phyloP scores from a whole-genome alignment of 2,113 vertebrate genomes.

The Aptenodytes forsteri region DNA sequence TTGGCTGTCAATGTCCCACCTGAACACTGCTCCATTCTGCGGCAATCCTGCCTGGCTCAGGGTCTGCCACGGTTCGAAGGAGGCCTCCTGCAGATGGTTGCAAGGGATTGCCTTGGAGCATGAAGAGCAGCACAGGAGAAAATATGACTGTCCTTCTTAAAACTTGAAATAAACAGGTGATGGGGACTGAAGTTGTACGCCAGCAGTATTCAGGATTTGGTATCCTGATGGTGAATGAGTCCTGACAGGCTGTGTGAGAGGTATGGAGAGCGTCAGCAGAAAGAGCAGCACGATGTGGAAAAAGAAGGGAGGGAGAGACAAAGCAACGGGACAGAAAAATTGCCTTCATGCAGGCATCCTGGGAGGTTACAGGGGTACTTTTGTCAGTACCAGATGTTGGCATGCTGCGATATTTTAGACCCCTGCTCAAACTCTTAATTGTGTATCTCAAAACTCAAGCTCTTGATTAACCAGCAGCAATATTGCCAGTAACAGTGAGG shows the following conservation, averaged over 20 bases:
- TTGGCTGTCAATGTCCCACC: not conserved
- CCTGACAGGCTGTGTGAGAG: not conserved
- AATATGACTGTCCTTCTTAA: not conserved
- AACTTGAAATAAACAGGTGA: not conserved
- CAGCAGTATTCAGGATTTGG: too few relatives aligned
- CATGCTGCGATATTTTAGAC: rapidly evolving
- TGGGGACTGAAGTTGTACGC: rapidly evolving
- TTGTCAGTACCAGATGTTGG: not conserved
- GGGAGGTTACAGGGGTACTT: too few relatives aligned
- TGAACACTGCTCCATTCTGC: rapidly evolving
- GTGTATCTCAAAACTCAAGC: not conserved
- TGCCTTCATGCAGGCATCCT: rapidly evolving
- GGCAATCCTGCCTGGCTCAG: not conserved
- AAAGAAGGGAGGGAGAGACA: too few relatives aligned
- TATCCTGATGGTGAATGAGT: not conserved
- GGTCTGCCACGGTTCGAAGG: rapidly evolving
- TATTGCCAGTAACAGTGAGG: rapidly evolving
- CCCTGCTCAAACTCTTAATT: not conserved
- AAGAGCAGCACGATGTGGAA: not conserved
- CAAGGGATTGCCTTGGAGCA: not conserved
- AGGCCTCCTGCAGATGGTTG: not conserved
- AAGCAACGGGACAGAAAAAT: not conserved
- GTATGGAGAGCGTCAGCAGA: not conserved
- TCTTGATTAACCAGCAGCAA: not conserved
- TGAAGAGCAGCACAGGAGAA: not conserved